A percentile compares a stretch with the other conserved stretches of the same genome.
phyloP scores from a whole-genome alignment of 2,888 invertebrate species.

The Ctena decussata region DNA sequence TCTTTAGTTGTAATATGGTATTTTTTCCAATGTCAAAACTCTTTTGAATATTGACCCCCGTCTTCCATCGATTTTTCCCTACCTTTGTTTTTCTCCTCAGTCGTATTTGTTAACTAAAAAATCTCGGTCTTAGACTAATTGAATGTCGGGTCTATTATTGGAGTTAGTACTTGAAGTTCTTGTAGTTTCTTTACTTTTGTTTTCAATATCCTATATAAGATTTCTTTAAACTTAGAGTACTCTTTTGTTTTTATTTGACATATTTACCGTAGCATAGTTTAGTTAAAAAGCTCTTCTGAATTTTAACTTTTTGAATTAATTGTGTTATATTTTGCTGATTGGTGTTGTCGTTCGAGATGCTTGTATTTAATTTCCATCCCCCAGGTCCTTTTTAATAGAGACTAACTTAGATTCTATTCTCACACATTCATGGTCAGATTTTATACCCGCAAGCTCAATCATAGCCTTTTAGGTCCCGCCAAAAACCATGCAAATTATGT shows the following conservation, averaged over 20 bases:
- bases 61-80: neutral
- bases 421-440: no score
- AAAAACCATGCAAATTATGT: no score
- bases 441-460: no score
- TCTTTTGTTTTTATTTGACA: neutral
- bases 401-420: no score
- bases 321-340: no score
- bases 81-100: neutral
- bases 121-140: neutral
- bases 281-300: no score
- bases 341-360: no score
- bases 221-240: neutral
- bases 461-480: no score
- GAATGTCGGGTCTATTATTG: neutral
- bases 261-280: neutral
- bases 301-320: no score
- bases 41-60: neutral
- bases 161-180: neutral
- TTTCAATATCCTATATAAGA: no score
- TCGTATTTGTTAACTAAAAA: neutral
- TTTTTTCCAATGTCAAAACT: slow-evolving; percentile 73
- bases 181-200: neutral
- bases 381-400: no score
- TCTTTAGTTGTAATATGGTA: neutral
- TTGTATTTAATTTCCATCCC: no score